Percentiles rank a stretch among this genome's conserved stretches.
Evolutionary conservation across 2,888 invertebrate species (phyloP).

Genomic region (Fragum sueziense): DNA sequence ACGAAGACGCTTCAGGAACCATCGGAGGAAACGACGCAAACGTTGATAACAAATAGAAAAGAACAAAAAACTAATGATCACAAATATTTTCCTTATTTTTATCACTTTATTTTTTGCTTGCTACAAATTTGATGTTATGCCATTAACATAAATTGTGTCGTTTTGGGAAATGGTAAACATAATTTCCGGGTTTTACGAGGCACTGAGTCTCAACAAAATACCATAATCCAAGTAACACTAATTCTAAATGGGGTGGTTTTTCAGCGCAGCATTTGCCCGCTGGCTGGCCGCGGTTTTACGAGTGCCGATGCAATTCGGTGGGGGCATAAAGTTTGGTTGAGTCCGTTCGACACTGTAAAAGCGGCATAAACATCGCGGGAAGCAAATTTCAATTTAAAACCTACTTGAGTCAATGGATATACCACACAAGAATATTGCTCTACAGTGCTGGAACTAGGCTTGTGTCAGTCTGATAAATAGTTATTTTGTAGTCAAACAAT

Average conservation of each 20-base stretch:
- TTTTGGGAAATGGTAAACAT: no score
- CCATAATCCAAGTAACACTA: not conserved
- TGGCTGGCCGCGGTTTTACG: not conserved
- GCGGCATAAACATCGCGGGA: conserved; percentile 52
- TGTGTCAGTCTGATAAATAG: no score
- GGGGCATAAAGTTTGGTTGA: conserved; percentile 49
- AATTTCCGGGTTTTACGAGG: not conserved
- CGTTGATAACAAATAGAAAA: no score
- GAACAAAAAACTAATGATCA: no score
- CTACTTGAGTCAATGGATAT: conserved; percentile 34
- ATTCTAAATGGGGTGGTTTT: not conserved
- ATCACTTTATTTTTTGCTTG: no score
- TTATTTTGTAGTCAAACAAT: no score
- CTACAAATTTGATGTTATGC: no score
- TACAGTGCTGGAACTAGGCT: not conserved
- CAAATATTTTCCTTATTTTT: no score
- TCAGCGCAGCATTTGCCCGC: not conserved
- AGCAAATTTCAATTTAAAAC: conserved; percentile 58
- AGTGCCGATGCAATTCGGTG: not conserved
- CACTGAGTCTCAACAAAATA: not conserved
- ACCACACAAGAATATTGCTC: conserved; percentile 41
- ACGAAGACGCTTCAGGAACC: no score
- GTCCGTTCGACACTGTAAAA: conserved; percentile 49
- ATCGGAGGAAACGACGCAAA: no score
- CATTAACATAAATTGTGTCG: no score